Evolutionary conservation across 1,140 invertebrate genomes (phyloP), one percentile per base, ranked within the genome.

Genomic region (Dendrolimus punctatus): DNA sequence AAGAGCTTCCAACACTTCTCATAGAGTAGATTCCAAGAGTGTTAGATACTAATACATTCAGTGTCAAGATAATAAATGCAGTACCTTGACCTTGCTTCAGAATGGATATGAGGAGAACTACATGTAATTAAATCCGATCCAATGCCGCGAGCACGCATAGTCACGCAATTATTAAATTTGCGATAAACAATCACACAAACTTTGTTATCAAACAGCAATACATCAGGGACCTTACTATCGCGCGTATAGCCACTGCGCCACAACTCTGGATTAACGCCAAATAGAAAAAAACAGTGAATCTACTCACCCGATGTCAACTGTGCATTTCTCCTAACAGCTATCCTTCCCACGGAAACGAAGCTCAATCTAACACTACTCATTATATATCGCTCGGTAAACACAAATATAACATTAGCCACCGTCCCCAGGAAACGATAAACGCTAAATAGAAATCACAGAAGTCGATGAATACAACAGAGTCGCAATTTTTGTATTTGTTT

Each of bases 401-500:
- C 62, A 68, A 59, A 60, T 68, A 74, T 71, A 74, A 76, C 77
- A 81, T 82, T 62, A 75, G 76, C 71, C 51, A 60, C 63, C 64
- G 51, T 69, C 58, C 58, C 69, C 67, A 57, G 23, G 9, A 66
- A 64, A 63, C 59, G 63, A 63, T 62, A 65, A 58, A 76, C 71
- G 66, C 74, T 64, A 60, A 63, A 68, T 76, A 71, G 71, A 73
- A 85, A 76, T 80, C 64, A 71, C 66, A 73, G 68, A 67, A 60
- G 62, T 69, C 59, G 68, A 63, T 64, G 68, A 73, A 80, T 73
- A 70, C 72, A 61, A 68, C 46, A 66, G 60, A 74, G 66, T 75
- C 67, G 66, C 76, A 74, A 77, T 76, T 83, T 75, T 78, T 82
- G 72, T 84, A 82, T 82, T 83, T 85, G 69, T 83, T 82, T 83